Evolutionary conservation across 2,888 invertebrate species (phyloP), one percentile per base, ranked within the genome.

Genomic region (Meta bourneti): DNA sequence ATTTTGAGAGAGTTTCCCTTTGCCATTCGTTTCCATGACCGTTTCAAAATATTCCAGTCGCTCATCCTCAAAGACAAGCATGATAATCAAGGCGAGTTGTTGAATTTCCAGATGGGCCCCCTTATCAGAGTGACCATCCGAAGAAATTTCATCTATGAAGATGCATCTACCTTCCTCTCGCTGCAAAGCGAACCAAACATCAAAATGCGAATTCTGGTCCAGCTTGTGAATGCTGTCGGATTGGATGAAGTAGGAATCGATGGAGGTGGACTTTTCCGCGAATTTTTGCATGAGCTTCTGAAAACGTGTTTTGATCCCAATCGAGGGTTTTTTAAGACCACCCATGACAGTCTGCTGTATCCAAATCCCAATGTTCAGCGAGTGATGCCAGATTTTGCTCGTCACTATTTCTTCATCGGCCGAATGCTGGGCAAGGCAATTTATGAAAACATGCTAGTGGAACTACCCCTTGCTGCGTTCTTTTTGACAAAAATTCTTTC

Each of bases 261-360:
- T 95, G 99, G 99, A 2, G 99, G 99, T 1, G 99, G 99, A 0
- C 96, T 99, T 16, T 98, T 99, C 94, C 96, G 99, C 79, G 99
- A 99, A 95, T 99, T 99, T 95, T 96, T 99, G 5, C 97, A 97
- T 0, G 99, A 99, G 95, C 96, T 99, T 11, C 96, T 99, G 52
- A 98, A 98, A 96, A 98, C 98, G 0, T 98, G 98, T 0, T 99
- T 99, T 94, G 99, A 99, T 95, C 99, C 99, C 0, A 99, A 99
- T 95, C 96, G 99, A 87, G 99, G 99, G 0, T 97, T 99, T 94
- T 99, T 99, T 95, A 95, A 96, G 90, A 95, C 98, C 61, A 99
- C 99, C 6, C 97, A 97, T 93, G 98, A 99, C 95, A 98, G 98
- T 94, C 97, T 98, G 95, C 95, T 99, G 70, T 99, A 99, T 95